These are phyloP conservation scores for Lynx canadensis DNA, from an alignment of 2,113 vertebrate species.

Conservation along the genomic window DNA sequence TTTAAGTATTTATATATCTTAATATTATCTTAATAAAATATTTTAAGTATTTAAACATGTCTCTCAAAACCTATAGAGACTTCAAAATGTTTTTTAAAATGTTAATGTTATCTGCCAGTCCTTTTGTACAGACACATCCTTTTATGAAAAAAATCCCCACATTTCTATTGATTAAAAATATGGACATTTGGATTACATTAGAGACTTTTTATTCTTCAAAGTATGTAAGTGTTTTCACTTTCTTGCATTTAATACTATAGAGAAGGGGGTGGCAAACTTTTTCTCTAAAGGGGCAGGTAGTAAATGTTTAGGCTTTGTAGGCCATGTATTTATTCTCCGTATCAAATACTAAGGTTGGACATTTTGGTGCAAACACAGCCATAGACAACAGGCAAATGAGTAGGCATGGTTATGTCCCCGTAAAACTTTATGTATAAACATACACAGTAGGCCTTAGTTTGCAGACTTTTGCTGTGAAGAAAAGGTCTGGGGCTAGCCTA, in stretches of 20 bases:
- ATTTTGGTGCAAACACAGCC: not conserved
- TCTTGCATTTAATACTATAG: conserved; percentile 15
- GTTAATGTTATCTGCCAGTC: not conserved
- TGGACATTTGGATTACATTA: not conserved
- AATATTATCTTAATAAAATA: not conserved
- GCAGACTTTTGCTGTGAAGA: not conserved
- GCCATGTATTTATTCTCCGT: not conserved
- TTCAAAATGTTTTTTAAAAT: not conserved
- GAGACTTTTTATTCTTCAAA: not conserved
- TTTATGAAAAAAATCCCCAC: not conserved
- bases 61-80: conserved; percentile 8
- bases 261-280: not conserved
- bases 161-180: not conserved
- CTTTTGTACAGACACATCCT: not conserved
- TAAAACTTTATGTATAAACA: not conserved
- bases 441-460: not conserved
- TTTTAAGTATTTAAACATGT: conserved; percentile 37
- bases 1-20: not conserved
- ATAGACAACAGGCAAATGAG: not conserved
- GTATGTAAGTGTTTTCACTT: not conserved
- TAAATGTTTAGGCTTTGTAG: not conserved
- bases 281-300: not conserved
- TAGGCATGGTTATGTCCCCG: not conserved
- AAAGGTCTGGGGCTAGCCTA: not conserved
- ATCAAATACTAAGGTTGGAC: not conserved